Percentiles rank a stretch among this genome's conserved stretches.
These are phyloP conservation scores for Triplophysa tibetana DNA, from an alignment of 2,113 vertebrate species.

Conservation along the genomic window DNA sequence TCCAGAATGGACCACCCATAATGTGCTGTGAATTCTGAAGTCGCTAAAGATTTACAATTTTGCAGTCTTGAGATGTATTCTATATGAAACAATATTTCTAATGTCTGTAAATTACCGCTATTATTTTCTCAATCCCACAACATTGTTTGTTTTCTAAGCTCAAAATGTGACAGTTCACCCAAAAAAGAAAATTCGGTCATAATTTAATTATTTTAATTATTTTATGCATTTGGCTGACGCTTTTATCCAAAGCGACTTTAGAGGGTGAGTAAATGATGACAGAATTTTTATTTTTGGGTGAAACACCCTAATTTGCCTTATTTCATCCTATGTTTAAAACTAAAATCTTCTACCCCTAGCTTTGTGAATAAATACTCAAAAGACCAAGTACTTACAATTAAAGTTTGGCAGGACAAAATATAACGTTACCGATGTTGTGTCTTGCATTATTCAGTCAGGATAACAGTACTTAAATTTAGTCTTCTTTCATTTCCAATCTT, in stretches of 20 bases:
- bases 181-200: too few species aligned
- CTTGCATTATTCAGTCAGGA: not conserved
- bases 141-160: not conserved
- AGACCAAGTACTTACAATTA: not conserved
- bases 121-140: not conserved
- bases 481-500: not conserved
- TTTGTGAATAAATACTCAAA: too few species aligned
- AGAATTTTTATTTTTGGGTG: too few species aligned
- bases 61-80: not conserved
- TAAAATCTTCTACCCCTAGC: too few species aligned
- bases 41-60: not conserved
- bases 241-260: too few species aligned
- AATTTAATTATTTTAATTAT: too few species aligned
- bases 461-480: not conserved
- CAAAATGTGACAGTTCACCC: too few species aligned
- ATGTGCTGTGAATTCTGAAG: not conserved
- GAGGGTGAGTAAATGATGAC: too few species aligned
- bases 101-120: not conserved
- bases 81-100: not conserved
- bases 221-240: too few species aligned
- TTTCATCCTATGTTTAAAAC: too few species aligned
- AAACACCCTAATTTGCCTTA: too few species aligned
- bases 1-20: conserved; percentile 66
- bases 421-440: not conserved
- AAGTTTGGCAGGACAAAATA: not conserved